A percentile compares a stretch with the other conserved stretches of the same genome.
These are phyloP conservation scores for Ispidina lecontei DNA, from an alignment of 2,797 vertebrate species.

Conservation along the genomic window DNA sequence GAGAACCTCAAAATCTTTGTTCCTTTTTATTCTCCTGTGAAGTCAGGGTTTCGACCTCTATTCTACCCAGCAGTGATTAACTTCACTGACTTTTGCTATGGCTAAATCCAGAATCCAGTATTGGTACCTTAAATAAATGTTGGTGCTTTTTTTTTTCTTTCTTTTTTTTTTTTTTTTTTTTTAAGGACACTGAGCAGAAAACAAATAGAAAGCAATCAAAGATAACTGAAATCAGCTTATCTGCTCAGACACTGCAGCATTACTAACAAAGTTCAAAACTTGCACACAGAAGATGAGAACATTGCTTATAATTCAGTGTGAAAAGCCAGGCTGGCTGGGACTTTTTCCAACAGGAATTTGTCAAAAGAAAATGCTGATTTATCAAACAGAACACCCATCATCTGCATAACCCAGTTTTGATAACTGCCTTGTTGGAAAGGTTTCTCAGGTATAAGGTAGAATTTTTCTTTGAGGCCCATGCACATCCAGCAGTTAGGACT, in stretches of 20 bases:
- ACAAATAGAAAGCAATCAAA: slow-evolving; percentile 33
- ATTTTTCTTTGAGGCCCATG: background rate
- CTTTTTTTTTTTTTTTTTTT: too few species aligned
- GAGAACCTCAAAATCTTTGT: background rate
- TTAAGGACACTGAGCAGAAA: background rate
- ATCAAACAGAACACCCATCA: background rate
- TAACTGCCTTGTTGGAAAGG: background rate
- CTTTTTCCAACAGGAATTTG: background rate
- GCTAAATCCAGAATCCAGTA: background rate
- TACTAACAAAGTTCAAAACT: background rate
- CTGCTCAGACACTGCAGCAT: background rate
- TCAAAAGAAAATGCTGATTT: background rate
- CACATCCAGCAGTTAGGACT: background rate
- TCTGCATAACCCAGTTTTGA: background rate
- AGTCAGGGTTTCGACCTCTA: background rate
- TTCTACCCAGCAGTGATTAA: background rate
- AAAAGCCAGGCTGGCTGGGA: background rate
- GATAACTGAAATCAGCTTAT: slow-evolving; percentile 32
- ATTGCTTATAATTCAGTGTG: background rate
- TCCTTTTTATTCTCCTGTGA: background rate
- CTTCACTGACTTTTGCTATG: background rate
- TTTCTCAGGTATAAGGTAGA: background rate
- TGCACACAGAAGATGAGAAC: background rate
- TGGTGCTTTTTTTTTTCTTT: too few species aligned
- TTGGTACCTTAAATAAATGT: background rate